A percentile compares a stretch with the other conserved stretches of the same genome.
phyloP scores from a whole-genome alignment of 2,888 invertebrate species.

The Drosophila cyrtoloma region DNA sequence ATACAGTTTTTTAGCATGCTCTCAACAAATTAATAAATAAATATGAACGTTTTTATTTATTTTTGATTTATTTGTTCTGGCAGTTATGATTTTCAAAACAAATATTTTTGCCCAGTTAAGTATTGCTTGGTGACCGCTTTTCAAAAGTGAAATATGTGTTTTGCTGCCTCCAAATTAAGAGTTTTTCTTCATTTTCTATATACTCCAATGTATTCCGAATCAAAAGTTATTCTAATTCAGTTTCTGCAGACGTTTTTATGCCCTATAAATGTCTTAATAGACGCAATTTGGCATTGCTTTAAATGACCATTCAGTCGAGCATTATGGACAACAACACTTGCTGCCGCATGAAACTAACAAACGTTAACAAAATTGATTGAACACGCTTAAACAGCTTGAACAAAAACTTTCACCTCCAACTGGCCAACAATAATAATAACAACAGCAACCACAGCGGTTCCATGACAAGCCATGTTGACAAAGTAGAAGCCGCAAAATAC shows the following conservation, averaged over 20 bases:
- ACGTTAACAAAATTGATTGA: constrained; percentile 58
- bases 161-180: background rate
- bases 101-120: background rate
- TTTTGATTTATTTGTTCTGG: background rate
- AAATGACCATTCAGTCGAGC: background rate
- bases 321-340: constrained; percentile 7
- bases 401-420: constrained; percentile 80
- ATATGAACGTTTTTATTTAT: background rate
- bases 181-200: background rate
- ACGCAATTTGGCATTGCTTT: constrained; percentile 9
- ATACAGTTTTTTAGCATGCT: too few species aligned
- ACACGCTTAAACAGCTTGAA: constrained; percentile 56
- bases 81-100: background rate
- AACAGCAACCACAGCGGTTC: constrained; percentile 23
- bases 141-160: background rate
- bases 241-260: background rate
- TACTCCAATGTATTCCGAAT: background rate
- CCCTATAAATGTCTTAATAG: background rate
- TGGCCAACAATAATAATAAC: constrained; percentile 38
- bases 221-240: background rate
- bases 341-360: constrained; percentile 20
- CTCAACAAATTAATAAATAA: too few species aligned
- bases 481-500: constrained; percentile 67
- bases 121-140: background rate
- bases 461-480: constrained; percentile 55